These are phyloP conservation scores for Nemotelus pantherinus DNA, from an alignment of 2,888 invertebrate species.

Conservation along the genomic window DNA sequence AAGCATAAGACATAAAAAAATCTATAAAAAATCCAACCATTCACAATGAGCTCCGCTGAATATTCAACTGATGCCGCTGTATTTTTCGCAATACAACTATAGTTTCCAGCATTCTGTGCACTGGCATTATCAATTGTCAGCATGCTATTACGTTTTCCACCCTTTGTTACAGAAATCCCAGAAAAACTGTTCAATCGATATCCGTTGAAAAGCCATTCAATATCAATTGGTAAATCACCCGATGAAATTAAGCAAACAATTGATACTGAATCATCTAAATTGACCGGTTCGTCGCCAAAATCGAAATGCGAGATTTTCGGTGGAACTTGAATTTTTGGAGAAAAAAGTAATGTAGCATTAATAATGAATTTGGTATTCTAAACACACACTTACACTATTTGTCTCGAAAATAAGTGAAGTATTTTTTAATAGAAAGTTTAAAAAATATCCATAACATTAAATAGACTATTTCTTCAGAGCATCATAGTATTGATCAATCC, in stretches of 20 bases:
- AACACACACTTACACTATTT: too few species aligned
- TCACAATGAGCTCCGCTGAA: conserved; percentile 72
- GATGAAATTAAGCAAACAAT: conserved; percentile 73
- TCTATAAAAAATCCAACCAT: conserved; percentile 64
- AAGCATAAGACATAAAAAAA: too few species aligned
- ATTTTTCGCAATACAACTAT: conserved; percentile 76
- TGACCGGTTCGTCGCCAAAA: conserved; percentile 74
- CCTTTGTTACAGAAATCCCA: conserved; percentile 36
- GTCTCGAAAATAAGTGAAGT: too few species aligned
- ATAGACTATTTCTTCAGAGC: too few species aligned
- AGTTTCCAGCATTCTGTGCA: conserved; percentile 73
- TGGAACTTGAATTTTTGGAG: conserved; percentile 67
- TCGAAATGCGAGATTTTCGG: conserved; percentile 77
- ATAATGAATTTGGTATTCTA: too few species aligned
- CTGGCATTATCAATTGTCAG: conserved; percentile 68
- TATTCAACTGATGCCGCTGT: conserved; percentile 72
- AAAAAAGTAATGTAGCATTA: not conserved
- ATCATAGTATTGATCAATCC: too few species aligned
- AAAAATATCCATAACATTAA: too few species aligned
- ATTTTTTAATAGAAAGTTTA: too few species aligned
- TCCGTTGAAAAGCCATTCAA: conserved; percentile 68
- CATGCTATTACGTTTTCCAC: conserved; percentile 68
- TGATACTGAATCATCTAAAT: conserved; percentile 72
- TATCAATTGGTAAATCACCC: conserved; percentile 71
- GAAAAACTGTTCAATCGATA: conserved; percentile 38